Base-by-base conservation (phyloP, 2,113 vertebrate genomes). In the Gallinago jamesoni region DNA sequence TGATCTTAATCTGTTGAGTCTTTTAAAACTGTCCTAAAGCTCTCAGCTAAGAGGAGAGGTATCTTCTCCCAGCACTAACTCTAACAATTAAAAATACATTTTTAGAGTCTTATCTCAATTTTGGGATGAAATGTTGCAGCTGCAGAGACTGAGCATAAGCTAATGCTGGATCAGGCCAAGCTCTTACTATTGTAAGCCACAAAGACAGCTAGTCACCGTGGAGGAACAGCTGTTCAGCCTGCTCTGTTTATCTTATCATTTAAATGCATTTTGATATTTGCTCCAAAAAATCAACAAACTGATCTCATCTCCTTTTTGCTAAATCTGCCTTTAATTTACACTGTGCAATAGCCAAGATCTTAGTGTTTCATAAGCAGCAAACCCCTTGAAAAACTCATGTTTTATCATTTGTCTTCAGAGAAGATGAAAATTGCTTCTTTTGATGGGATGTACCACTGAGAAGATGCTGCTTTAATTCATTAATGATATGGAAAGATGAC, bases 241-340 rank as follows among this genome's bases (percentile, higher is more conserved):
- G 69, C 88, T 87, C 89, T 92, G 94, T 97, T 97, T 97, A 93
- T 96, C 96, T 97, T 96, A 96, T 94, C 62, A 76, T 69, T 96
- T 89, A 97, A 94, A 92, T 84, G 84, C 89, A 92, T 95, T 96
- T 96, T 92, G 83, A 86, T 95, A 92, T 95, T 95, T 94, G 84
- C 66, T 94, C 92, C 45, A 96, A 92, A 87, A 96, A 87, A 87
- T 93, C 92, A 92, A 88, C 96, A 95, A 87, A 92, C 94, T 96
- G 95, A 94, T 93, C 92, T 96, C 94, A 96, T 95, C 86, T 84
- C 77, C 90, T 70, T 63, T 87, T 90, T 75, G 52, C 89, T 85
- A 95, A 96, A 96, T 96, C 96, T 97, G 90, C 84, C 86, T 94
- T 95, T 82, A 94, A 93, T 96, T 97, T 96, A 92, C 84, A 91